A percentile compares a stretch with the other conserved stretches of the same genome.
Conservation (phyloP, 2,113 vertebrate species). For the Takifugu bimaculatus region DNA sequence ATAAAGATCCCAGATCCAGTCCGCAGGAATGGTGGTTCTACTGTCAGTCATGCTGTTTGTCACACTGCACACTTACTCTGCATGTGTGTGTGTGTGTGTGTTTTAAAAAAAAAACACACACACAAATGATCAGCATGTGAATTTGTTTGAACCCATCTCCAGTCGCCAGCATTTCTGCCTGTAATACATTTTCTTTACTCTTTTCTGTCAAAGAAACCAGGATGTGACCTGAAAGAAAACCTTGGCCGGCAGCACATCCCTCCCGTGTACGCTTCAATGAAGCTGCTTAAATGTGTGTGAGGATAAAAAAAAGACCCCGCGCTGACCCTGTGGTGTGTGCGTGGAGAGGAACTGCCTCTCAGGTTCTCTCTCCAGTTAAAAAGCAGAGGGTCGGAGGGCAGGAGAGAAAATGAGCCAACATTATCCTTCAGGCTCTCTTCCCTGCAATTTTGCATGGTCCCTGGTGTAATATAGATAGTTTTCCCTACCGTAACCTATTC, state of each 20-base stretch:
- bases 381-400: slow-evolving; percentile 30
- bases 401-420: slow-evolving; percentile 27
- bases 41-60: no score
- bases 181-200: no score
- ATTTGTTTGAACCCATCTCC: no score
- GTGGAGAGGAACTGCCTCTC: slow-evolving; percentile 32
- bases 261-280: slow-evolving; percentile 17
- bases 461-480: slow-evolving; percentile 22
- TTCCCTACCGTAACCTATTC: slow-evolving; percentile 7
- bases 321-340: slow-evolving; percentile 36
- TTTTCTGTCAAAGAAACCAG: not conserved
- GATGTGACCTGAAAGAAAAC: slow-evolving; percentile 2
- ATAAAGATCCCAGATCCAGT: not conserved
- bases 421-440: slow-evolving; percentile 24
- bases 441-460: slow-evolving; percentile 26
- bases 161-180: not conserved
- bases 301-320: slow-evolving; percentile 24
- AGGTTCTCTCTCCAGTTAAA: slow-evolving; percentile 9
- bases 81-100: no score
- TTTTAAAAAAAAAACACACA: no score
- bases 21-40: no score
- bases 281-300: slow-evolving; percentile 34
- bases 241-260: not conserved
- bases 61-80: no score
- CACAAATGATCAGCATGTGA: no score